phyloP scores from a whole-genome alignment of 2,797 vertebrate species.

The Sebastes oblongus region DNA sequence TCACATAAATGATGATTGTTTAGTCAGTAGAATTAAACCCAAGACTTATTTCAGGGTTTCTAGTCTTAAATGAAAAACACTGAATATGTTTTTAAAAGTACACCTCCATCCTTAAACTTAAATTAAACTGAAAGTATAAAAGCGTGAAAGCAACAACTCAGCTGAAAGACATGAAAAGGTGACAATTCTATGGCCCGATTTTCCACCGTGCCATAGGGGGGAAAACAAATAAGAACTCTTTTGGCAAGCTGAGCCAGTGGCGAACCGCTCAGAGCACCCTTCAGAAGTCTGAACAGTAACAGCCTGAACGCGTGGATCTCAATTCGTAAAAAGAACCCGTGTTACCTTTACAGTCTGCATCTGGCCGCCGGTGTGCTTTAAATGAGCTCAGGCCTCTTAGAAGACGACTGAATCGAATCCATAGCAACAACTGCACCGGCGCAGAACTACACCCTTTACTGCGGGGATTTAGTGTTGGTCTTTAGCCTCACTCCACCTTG shows the following conservation, averaged over 20 bases:
- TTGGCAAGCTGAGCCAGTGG: background rate
- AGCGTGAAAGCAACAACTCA: background rate
- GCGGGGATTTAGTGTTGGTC: slow-evolving; percentile 47
- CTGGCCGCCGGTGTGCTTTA: slow-evolving; percentile 9
- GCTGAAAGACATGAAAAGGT: background rate
- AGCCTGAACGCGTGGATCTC: slow-evolving; percentile 15
- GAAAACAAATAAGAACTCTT: slow-evolving; percentile 2
- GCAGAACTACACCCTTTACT: slow-evolving; percentile 13
- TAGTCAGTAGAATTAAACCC: background rate
- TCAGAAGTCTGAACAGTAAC: slow-evolving; percentile 16
- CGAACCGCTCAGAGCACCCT: slow-evolving; percentile 22
- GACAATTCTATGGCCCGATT: background rate
- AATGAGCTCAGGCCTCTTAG: slow-evolving; percentile 27
- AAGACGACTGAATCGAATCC: slow-evolving; percentile 18
- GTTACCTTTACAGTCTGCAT: background rate
- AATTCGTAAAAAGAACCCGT: background rate
- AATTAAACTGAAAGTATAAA: background rate
- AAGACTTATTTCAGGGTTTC: background rate
- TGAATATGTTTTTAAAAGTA: background rate
- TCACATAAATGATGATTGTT: background rate
- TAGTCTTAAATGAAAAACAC: background rate
- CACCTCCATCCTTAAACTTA: background rate
- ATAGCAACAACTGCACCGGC: slow-evolving; percentile 27
- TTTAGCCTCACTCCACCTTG: slow-evolving; percentile 56
- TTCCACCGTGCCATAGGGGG: background rate